A percentile compares a stretch with the other conserved stretches of the same genome.
Evolutionary conservation across 2,113 vertebrate genomes (phyloP).

Genomic region (Anolis carolinensis): DNA sequence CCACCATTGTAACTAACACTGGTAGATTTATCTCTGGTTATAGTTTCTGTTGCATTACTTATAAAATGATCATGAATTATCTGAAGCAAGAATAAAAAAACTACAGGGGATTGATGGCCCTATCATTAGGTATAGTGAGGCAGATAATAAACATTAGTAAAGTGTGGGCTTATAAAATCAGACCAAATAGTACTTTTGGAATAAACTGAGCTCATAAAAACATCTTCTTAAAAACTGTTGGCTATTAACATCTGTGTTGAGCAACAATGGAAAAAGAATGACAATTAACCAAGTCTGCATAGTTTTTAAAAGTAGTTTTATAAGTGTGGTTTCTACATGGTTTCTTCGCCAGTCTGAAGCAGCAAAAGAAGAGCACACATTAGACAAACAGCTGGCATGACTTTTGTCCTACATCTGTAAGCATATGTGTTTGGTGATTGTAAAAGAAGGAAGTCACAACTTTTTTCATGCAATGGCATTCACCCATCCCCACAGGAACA

Average conservation of each 20-base stretch:
- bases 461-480: no score
- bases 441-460: no score
- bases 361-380: not conserved
- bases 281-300: conserved; percentile 8
- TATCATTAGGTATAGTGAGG: no score
- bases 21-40: conserved; percentile 46
- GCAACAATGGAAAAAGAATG: not conserved
- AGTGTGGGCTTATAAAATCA: conserved; percentile 24
- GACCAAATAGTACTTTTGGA: conserved; percentile 29
- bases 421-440: no score
- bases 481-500: no score
- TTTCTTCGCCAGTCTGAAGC: not conserved
- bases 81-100: not conserved
- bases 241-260: conserved; percentile 43
- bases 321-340: not conserved
- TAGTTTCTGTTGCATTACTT: conserved; percentile 35
- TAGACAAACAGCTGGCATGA: not conserved
- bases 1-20: conserved; percentile 22
- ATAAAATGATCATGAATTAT: conserved; percentile 43
- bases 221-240: conserved; percentile 55
- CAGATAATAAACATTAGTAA: no score
- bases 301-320: not conserved
- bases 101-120: not conserved
- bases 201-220: conserved; percentile 38
- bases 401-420: not conserved